phyloP scores from a whole-genome alignment of 2,888 invertebrate species.

The Desoria tigrina region DNA sequence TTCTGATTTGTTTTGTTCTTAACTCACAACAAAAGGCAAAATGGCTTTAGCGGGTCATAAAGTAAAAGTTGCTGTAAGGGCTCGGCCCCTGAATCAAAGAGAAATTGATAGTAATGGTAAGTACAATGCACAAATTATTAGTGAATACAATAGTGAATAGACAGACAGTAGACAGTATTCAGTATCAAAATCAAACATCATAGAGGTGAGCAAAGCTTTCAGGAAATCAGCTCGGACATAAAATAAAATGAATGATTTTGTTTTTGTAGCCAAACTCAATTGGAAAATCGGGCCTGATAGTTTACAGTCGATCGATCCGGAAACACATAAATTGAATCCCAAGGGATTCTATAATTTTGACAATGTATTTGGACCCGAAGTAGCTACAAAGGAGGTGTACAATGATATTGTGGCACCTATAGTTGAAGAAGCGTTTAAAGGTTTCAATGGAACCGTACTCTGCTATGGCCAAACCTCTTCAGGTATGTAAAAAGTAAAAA shows the following conservation, averaged over 20 bases:
- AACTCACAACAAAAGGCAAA: too few relatives aligned
- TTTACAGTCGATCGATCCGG: background rate
- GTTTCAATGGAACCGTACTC: constrained; percentile 84
- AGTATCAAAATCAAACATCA: too few relatives aligned
- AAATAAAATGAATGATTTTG: background rate
- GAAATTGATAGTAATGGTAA: constrained; percentile 58
- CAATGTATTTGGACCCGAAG: constrained; percentile 68
- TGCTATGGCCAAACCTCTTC: constrained; percentile 91
- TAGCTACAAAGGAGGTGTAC: constrained; percentile 67
- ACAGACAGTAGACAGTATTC: too few relatives aligned
- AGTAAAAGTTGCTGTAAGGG: constrained; percentile 75
- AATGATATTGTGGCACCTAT: constrained; percentile 70
- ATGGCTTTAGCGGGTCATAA: constrained; percentile 57
- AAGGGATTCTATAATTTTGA: constrained; percentile 62
- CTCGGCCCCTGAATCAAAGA: constrained; percentile 68
- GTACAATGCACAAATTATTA: background rate
- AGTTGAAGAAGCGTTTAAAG: constrained; percentile 69
- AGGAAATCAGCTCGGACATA: background rate
- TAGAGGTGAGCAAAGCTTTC: too few relatives aligned
- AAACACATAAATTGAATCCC: background rate
- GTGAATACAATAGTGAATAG: background rate
- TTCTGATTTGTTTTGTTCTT: too few relatives aligned
- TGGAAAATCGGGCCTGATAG: constrained; percentile 1
- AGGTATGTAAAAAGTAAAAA: constrained; percentile 59
- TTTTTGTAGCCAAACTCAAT: constrained; percentile 16